Evolutionary conservation across 2,888 invertebrate genomes (phyloP).

Genomic region (Oscheius sp.): DNA sequence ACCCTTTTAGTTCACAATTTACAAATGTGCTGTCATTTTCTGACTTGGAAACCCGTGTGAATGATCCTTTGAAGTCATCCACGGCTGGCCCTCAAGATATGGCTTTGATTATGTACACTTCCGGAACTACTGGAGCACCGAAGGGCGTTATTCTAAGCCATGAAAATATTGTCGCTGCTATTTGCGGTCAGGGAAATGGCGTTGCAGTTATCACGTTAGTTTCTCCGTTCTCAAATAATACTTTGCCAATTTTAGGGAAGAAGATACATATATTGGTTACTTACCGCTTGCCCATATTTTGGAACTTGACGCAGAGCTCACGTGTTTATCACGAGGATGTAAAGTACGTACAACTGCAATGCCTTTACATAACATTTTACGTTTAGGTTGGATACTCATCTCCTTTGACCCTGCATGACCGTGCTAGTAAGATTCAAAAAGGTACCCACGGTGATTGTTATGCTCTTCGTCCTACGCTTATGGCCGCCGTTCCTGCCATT

Average conservation of each 20-base stretch:
- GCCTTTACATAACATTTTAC: background rate
- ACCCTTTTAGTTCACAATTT: conserved; percentile 51
- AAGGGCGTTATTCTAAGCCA: conserved; percentile 74
- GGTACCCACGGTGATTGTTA: conserved; percentile 94
- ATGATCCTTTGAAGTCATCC: conserved; percentile 47
- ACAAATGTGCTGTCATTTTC: conserved; percentile 59
- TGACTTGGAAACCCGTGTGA: conserved; percentile 52
- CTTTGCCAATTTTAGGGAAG: conserved; percentile 68
- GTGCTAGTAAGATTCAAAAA: conserved; percentile 89
- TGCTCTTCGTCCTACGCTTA: conserved; percentile 88
- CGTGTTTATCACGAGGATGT: conserved; percentile 49
- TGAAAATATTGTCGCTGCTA: conserved; percentile 74
- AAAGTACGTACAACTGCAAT: conserved; percentile 34
- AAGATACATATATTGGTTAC: conserved; percentile 90
- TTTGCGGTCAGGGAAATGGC: conserved; percentile 74
- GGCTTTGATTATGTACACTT: conserved; percentile 98
- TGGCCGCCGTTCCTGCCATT: conserved; percentile 94
- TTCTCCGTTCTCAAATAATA: conserved; percentile 47
- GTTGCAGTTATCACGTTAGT: conserved; percentile 63
- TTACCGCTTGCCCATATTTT: conserved; percentile 95
- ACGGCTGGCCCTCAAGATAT: conserved; percentile 52
- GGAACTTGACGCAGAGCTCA: conserved; percentile 85
- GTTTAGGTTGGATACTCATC: conserved; percentile 95
- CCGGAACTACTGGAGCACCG: conserved; percentile 82
- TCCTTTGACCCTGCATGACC: conserved; percentile 82